phyloP scores from a whole-genome alignment of 1,140 invertebrate species.

The Hormaphis cornu region DNA sequence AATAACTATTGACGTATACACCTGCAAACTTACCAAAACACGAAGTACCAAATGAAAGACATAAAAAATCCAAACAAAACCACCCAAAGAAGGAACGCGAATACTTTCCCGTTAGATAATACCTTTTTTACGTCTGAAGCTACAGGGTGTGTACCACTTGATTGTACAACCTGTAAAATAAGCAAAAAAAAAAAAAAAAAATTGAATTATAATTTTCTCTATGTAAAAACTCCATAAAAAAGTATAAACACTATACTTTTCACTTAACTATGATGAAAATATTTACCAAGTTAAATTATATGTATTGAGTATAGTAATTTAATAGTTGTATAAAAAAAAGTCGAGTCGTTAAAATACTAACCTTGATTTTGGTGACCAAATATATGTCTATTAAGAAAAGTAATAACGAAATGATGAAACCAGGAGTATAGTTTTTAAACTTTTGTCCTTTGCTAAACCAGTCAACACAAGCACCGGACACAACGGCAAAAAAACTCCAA shows the following conservation, averaged over 20 bases:
- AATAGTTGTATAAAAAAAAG: not conserved
- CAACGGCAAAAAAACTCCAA: slow-evolving; percentile 63
- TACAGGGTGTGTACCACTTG: not conserved
- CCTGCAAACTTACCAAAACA: slow-evolving; percentile 55
- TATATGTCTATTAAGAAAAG: slow-evolving; percentile 5
- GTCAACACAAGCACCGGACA: slow-evolving; percentile 67
- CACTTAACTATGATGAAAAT: not conserved
- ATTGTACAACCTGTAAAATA: not conserved
- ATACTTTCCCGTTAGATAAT: slow-evolving; percentile 52
- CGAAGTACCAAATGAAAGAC: slow-evolving; percentile 74
- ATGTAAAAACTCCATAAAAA: not conserved
- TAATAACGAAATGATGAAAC: not conserved
- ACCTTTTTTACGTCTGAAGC: not conserved
- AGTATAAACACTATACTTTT: not conserved
- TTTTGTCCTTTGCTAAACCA: slow-evolving; percentile 51
- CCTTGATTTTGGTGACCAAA: not conserved
- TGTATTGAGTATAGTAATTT: not conserved
- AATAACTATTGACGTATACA: too few relatives aligned
- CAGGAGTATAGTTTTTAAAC: slow-evolving; percentile 57
- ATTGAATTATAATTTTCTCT: not conserved
- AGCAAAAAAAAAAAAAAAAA: not conserved
- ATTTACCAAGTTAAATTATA: too few relatives aligned
- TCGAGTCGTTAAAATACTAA: not conserved
- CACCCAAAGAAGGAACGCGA: slow-evolving; percentile 65
- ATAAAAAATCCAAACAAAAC: slow-evolving; percentile 73